A percentile compares a stretch with the other conserved stretches of the same genome.
phyloP scores from a whole-genome alignment of 2,888 invertebrate species.

The Lampropteryx suffumata region DNA sequence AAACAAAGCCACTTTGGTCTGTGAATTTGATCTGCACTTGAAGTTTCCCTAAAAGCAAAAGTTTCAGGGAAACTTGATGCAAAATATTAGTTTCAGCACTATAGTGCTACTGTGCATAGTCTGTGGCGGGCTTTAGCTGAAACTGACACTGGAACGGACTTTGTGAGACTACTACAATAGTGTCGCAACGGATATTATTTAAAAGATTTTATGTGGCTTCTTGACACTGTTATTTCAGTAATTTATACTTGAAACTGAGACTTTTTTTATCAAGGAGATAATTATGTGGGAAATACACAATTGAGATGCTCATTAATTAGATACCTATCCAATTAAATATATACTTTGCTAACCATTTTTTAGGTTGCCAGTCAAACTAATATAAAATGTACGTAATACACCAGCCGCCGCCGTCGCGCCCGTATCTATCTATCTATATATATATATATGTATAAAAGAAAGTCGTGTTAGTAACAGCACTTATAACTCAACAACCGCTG shows the following conservation, averaged over 20 bases:
- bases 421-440: no score
- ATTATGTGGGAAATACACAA: no score
- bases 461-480: no score
- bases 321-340: no score
- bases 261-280: neutral
- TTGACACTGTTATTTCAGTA: neutral
- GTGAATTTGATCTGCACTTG: neutral
- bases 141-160: conserved; percentile 8
- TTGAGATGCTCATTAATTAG: no score
- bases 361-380: no score
- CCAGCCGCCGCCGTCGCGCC: no score
- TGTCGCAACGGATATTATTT: conserved; percentile 8
- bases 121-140: conserved; percentile 8
- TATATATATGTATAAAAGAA: no score
- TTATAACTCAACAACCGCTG: no score
- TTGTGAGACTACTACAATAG: conserved; percentile 9
- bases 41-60: conserved; percentile 5
- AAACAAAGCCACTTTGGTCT: neutral
- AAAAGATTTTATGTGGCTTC: conserved; percentile 12
- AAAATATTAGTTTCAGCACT: neutral
- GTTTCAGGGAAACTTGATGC: neutral
- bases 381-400: no score
- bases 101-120: neutral
- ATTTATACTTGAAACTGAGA: neutral
- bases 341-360: no score